Conservation (phyloP, 1,140 invertebrate genomes). For the Eciton burchellii region DNA sequence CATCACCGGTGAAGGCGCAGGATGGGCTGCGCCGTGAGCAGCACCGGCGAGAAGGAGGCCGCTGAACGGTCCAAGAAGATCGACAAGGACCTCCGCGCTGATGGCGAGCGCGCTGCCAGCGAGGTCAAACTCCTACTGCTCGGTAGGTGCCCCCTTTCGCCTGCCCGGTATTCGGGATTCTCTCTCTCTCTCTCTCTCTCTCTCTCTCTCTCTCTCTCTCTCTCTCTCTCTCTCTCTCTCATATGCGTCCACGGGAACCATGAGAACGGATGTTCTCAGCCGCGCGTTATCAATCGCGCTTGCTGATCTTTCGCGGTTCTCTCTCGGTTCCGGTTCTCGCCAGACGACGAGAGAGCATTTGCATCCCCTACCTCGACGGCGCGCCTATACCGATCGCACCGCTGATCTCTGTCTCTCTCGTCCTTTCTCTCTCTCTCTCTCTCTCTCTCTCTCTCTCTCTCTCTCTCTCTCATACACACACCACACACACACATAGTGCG, state of each 20-base stretch:
- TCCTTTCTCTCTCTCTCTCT: neutral
- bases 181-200: no score
- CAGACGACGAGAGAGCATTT: constrained; percentile 7
- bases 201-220: no score
- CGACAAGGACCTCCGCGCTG: constrained; percentile 93
- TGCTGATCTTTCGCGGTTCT: neutral
- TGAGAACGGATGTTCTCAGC: neutral
- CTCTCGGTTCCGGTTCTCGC: neutral
- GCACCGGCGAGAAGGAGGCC: constrained; percentile 93
- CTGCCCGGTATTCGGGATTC: neutral
- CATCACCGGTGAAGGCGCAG: constrained; percentile 75
- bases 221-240: no score
- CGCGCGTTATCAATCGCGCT: neutral
- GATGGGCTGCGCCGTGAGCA: constrained; percentile 93
- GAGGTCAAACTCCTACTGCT: constrained; percentile 96
- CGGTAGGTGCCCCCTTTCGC: constrained; percentile 86
- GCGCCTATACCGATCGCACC: constrained; percentile 3
- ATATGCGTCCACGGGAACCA: no score
- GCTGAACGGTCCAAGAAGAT: constrained; percentile 94
- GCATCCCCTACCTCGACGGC: constrained; percentile 33
- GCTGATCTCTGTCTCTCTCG: neutral
- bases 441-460: no score
- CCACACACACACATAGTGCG: no score
- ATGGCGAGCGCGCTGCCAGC: constrained; percentile 93
- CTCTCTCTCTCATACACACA: no score